Conservation (phyloP, 2,888 invertebrate species). For the Dinocampus coccinellae region DNA sequence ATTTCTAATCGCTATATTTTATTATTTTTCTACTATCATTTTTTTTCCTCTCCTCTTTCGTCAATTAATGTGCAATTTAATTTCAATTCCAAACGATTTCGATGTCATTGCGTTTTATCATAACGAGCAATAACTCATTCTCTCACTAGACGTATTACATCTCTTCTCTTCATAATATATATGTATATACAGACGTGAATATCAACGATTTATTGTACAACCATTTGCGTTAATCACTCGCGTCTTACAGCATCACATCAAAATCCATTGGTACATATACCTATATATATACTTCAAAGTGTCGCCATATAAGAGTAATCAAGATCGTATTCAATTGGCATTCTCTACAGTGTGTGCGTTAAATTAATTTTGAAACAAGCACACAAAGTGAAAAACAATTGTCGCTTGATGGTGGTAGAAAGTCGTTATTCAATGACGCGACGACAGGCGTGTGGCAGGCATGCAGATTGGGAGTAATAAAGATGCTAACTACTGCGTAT, state of each 20-base stretch:
- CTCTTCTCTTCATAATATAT: neutral
- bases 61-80: neutral
- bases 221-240: conserved; percentile 14
- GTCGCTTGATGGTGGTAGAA: conserved; percentile 22
- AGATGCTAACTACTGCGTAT: conserved; percentile 19
- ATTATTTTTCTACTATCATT: too few relatives aligned
- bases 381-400: conserved; percentile 15
- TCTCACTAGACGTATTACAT: neutral
- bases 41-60: neutral
- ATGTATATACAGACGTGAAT: neutral
- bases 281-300: conserved; percentile 1
- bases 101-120: neutral
- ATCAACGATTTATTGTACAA: conserved; percentile 12
- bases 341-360: neutral
- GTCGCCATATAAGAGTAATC: conserved; percentile 10
- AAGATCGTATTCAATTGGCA: conserved; percentile 11
- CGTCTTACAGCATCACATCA: neutral
- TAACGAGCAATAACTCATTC: neutral
- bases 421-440: conserved; percentile 13
- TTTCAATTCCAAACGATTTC: neutral
- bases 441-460: conserved; percentile 15
- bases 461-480: conserved; percentile 29
- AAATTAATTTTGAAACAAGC: conserved; percentile 13
- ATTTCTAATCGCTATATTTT: too few relatives aligned
- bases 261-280: neutral